Evolutionary conservation across 2,888 invertebrate species (phyloP), one percentile per base, ranked within the genome.

Genomic region (Diplazon laetatorius): DNA sequence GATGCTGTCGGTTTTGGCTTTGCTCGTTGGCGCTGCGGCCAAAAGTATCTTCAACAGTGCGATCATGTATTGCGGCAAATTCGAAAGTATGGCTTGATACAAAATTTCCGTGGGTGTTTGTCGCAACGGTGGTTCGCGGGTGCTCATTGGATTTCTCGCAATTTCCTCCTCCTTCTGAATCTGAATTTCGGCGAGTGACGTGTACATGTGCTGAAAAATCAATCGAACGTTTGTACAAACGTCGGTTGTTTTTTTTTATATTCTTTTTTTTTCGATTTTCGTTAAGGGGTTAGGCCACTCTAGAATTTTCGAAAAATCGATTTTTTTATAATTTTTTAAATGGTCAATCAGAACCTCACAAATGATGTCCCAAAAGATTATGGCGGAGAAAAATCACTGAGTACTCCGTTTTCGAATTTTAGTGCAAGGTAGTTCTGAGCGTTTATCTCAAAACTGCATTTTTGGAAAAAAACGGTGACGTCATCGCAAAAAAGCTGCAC

Each of bases 21-120:
- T 99, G n/a, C 98, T 98, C n/a, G 99, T 99, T 3, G 99, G 99
- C 39, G 99, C 98, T 69, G 99, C 99, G 35, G 99, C 99, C 72
- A 99, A 93, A 72, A 99, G 93, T 84, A 99, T 97, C 93, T 99
- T 99, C 63, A 99, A 92, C 69, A 99, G 91, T 20, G 98, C 98
- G 88, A 99, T 99, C 96, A 99, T 98, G 88, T 99, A 98, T 88
- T 99, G 99, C 9, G 99, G 98, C 86, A 99, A 93, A 92, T 97
- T 97, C 0, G 99, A 98, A 82, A 99, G 92, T 93, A 99, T 97
- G n/a, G 97, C 97, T 91, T 95, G 95, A 91, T 99, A 99, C 63
- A 99, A 92, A 75, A 95, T 93, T 93, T 99, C 99, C 1, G 96
- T 94, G 77, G 97, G 95, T 18, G 96, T 97, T 88, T 95, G 93